phyloP scores from a whole-genome alignment of 2,888 invertebrate species.

The Pachydiplax longipennis region DNA sequence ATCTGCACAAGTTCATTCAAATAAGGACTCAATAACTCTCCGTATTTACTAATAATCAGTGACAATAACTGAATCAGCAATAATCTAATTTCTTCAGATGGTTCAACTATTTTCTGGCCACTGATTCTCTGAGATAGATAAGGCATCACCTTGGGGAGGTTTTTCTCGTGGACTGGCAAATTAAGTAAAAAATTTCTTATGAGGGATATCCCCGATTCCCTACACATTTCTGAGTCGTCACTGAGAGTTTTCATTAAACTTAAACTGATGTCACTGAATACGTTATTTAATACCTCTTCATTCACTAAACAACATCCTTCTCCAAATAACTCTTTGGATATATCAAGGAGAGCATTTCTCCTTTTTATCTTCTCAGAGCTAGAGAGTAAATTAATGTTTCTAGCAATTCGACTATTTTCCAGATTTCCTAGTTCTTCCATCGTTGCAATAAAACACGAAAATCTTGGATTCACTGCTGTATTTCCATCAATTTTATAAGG shows the following conservation, averaged over 20 bases:
- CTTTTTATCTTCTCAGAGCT: conserved; percentile 68
- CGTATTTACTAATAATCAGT: conserved; percentile 71
- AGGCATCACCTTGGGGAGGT: conserved; percentile 78
- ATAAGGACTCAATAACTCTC: conserved; percentile 69
- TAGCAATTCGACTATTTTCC: background rate
- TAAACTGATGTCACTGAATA: conserved; percentile 61
- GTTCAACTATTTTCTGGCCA: conserved; percentile 73
- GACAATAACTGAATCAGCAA: conserved; percentile 72
- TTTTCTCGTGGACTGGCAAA: conserved; percentile 73
- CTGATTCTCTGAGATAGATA: conserved; percentile 80
- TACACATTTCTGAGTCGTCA: conserved; percentile 71
- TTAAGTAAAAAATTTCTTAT: conserved; percentile 65
- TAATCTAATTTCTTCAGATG: conserved; percentile 83
- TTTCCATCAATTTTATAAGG: too few species aligned
- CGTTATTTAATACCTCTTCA: conserved; percentile 58
- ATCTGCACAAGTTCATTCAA: conserved; percentile 79
- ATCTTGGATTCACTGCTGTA: too few species aligned
- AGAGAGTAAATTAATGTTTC: conserved; percentile 58
- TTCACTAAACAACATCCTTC: conserved; percentile 56
- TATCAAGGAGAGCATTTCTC: conserved; percentile 65
- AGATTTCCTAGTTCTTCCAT: background rate
- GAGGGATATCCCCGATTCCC: conserved; percentile 67
- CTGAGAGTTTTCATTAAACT: conserved; percentile 61
- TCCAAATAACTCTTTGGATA: conserved; percentile 63
- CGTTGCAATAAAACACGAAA: too few species aligned